phyloP scores from a whole-genome alignment of 2,888 invertebrate genomes.

The Amiota minor region DNA sequence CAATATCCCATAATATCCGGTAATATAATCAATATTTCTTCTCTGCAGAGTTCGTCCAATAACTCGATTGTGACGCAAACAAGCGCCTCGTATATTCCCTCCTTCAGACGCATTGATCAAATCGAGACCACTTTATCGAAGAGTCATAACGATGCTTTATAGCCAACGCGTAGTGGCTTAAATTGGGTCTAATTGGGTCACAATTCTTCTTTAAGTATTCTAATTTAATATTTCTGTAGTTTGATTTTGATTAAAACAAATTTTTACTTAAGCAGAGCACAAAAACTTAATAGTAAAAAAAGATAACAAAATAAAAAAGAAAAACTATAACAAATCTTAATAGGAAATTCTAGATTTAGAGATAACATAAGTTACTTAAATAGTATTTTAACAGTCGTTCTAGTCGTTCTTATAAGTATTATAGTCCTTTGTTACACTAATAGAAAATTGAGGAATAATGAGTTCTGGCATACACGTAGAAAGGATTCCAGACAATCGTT shows the following conservation, averaged over 20 bases:
- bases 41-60: slow-evolving; percentile 70
- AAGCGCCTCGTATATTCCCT: slow-evolving; percentile 69
- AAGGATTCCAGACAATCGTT: too few species aligned
- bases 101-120: slow-evolving; percentile 71
- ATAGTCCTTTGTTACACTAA: neutral
- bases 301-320: neutral
- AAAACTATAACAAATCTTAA: neutral
- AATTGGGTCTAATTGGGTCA: slow-evolving; percentile 59
- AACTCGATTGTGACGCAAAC: slow-evolving; percentile 70
- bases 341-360: neutral
- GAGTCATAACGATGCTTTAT: slow-evolving; percentile 69
- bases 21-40: slow-evolving; percentile 6
- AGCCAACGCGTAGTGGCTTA: slow-evolving; percentile 54
- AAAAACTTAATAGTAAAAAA: neutral
- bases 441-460: too few species aligned
- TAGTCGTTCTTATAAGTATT: slow-evolving; percentile 27
- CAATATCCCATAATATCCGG: neutral
- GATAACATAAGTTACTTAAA: neutral
- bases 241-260: neutral
- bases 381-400: slow-evolving; percentile 1
- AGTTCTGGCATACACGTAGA: too few species aligned
- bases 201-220: neutral
- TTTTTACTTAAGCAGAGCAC: slow-evolving; percentile 5
- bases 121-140: slow-evolving; percentile 68
- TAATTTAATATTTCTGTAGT: neutral